Conservation (phyloP, 2,888 invertebrate species). For the Epirrhoe alternata region DNA sequence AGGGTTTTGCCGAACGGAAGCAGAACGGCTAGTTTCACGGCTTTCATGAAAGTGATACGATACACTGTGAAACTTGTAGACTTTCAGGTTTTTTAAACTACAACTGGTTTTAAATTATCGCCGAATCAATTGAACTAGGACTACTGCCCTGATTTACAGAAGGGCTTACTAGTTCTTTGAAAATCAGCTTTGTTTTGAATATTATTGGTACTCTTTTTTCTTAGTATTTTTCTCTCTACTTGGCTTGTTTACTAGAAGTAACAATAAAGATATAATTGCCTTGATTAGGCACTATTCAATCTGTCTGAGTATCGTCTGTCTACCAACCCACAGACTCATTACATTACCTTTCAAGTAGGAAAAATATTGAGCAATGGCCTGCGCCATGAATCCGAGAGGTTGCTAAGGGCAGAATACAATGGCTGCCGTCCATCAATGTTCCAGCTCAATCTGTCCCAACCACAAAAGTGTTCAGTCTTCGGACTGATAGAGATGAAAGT, state of each 20-base stretch:
- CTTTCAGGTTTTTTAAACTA: too few species aligned
- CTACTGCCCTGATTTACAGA: too few species aligned
- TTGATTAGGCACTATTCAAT: neutral
- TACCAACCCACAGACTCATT: constrained; percentile 5
- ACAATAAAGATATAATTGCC: neutral
- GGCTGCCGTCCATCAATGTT: constrained; percentile 32
- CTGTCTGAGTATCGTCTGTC: neutral
- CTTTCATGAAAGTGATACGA: too few species aligned
- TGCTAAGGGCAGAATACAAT: constrained; percentile 27
- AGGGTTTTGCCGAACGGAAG: too few species aligned
- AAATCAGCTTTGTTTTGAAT: too few species aligned
- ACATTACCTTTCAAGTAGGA: neutral
- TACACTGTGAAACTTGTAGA: too few species aligned
- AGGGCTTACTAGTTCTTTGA: too few species aligned
- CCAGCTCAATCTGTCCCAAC: constrained; percentile 37
- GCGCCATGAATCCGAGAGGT: constrained; percentile 12
- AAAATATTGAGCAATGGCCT: constrained; percentile 3
- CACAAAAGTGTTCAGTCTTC: constrained; percentile 36
- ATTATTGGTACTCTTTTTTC: too few species aligned
- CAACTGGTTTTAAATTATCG: too few species aligned
- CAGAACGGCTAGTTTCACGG: too few species aligned
- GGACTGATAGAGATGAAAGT: constrained; percentile 32
- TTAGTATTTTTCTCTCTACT: too few species aligned
- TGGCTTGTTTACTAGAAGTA: neutral
- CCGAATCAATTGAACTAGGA: too few species aligned